Evolutionary conservation across 1,140 invertebrate species (phyloP).

Genomic region (Zaprionus ghesquierei): DNA sequence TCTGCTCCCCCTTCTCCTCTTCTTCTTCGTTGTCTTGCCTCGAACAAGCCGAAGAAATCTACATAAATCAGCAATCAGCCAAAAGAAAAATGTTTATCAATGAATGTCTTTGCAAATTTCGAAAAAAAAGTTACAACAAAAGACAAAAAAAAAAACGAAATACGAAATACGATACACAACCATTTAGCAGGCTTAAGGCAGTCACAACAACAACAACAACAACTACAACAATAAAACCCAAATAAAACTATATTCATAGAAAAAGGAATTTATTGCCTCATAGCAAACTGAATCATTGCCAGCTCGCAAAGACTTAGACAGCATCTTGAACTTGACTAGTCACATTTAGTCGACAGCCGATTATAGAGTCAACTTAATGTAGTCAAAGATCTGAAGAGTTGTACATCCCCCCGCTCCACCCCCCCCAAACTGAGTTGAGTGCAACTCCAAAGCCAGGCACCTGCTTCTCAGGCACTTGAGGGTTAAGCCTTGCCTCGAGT

Average conservation of each 20-base stretch:
- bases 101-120: constrained; percentile 27
- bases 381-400: constrained; percentile 6
- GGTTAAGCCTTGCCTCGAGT: constrained; percentile 23
- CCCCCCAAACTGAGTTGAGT: too few relatives aligned
- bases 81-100: constrained; percentile 45
- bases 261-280: constrained; percentile 1
- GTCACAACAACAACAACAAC: constrained; percentile 8
- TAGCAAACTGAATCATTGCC: background rate
- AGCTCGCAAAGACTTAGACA: background rate
- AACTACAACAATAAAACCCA: constrained; percentile 16
- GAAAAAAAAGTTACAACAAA: background rate
- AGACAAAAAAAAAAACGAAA: constrained; percentile 33
- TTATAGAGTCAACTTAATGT: constrained; percentile 8
- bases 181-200: constrained; percentile 9
- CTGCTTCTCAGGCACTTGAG: constrained; percentile 20
- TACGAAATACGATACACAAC: constrained; percentile 37
- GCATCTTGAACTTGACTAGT: constrained; percentile 29
- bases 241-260: background rate
- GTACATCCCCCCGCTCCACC: constrained; percentile 4
- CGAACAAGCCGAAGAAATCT: constrained; percentile 16
- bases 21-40: too few relatives aligned
- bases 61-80: constrained; percentile 27
- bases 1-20: background rate
- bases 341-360: background rate
- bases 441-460: background rate